Percentiles rank a stretch among this genome's conserved stretches.
Evolutionary conservation across 2,888 invertebrate species (phyloP).

Genomic region (Odontocolon sp.): DNA sequence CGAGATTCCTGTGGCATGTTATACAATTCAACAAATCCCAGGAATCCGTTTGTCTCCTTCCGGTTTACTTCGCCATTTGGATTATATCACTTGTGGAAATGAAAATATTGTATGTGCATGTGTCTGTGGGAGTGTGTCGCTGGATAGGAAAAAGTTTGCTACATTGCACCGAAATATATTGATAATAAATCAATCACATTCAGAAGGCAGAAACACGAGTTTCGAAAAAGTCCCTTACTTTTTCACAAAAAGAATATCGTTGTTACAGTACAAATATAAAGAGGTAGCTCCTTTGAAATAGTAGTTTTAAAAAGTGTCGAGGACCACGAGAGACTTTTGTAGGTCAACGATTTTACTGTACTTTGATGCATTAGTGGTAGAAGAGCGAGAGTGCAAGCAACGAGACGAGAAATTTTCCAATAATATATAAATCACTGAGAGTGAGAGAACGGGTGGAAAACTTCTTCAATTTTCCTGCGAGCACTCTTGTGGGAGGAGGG

Average conservation of each 20-base stretch:
- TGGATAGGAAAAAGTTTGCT: not conserved
- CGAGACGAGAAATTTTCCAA: slow-evolving; percentile 57
- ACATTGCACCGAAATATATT: not conserved
- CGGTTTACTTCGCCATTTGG: not conserved
- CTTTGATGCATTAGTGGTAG: slow-evolving; percentile 48
- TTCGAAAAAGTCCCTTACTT: slow-evolving; percentile 4
- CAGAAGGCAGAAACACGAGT: not conserved
- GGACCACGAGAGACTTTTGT: slow-evolving; percentile 32
- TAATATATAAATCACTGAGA: slow-evolving; percentile 56
- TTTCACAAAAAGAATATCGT: slow-evolving; percentile 5
- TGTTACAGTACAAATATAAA: slow-evolving; percentile 36
- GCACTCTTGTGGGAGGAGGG: slow-evolving; percentile 27
- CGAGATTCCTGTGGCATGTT: not conserved
- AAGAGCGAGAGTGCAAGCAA: slow-evolving; percentile 33
- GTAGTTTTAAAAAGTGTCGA: slow-evolving; percentile 36
- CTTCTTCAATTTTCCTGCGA: slow-evolving; percentile 56
- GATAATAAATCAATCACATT: slow-evolving; percentile 8
- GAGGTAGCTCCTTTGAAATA: slow-evolving; percentile 9
- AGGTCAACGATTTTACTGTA: slow-evolving; percentile 56
- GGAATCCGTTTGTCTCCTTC: not conserved
- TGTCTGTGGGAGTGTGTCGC: not conserved
- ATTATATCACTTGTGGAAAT: not conserved
- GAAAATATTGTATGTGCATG: no score
- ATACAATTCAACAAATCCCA: not conserved
- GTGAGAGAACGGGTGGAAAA: slow-evolving; percentile 38